A percentile compares a stretch with the other conserved stretches of the same genome.
Conservation (phyloP, 2,888 invertebrate genomes). For the Conomelus anceps region DNA sequence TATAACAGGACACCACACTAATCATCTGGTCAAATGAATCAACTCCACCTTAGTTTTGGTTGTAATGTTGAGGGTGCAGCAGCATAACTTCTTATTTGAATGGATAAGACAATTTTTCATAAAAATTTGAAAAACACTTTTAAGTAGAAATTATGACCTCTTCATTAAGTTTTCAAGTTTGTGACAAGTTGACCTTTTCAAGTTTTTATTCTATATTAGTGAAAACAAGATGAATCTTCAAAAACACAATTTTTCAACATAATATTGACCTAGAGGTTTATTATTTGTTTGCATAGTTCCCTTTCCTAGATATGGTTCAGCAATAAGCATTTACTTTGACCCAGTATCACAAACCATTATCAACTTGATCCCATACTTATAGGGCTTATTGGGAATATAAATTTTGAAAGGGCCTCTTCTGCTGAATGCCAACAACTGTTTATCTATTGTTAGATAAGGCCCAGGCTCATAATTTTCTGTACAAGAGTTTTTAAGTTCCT, state of each 20-base stretch:
- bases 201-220: too few relatives aligned
- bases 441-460: neutral
- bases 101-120: too few relatives aligned
- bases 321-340: neutral
- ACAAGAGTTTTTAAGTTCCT: neutral
- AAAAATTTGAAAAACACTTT: too few relatives aligned
- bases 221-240: too few relatives aligned
- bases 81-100: slow-evolving; percentile 29
- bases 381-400: neutral
- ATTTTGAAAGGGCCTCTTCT: neutral
- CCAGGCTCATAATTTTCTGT: neutral
- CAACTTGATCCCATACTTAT: neutral
- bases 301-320: neutral
- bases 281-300: neutral
- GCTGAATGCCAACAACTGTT: slow-evolving; percentile 1
- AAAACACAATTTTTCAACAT: neutral
- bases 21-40: slow-evolving; percentile 34
- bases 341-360: neutral
- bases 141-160: too few relatives aligned
- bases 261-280: neutral
- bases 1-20: slow-evolving; percentile 28
- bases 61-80: slow-evolving; percentile 32
- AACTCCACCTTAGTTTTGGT: slow-evolving; percentile 34
- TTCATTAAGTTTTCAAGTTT: too few relatives aligned
- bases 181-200: too few relatives aligned